These are phyloP conservation scores for Helleia helle DNA, from an alignment of 2,888 invertebrate species.

Conservation along the genomic window DNA sequence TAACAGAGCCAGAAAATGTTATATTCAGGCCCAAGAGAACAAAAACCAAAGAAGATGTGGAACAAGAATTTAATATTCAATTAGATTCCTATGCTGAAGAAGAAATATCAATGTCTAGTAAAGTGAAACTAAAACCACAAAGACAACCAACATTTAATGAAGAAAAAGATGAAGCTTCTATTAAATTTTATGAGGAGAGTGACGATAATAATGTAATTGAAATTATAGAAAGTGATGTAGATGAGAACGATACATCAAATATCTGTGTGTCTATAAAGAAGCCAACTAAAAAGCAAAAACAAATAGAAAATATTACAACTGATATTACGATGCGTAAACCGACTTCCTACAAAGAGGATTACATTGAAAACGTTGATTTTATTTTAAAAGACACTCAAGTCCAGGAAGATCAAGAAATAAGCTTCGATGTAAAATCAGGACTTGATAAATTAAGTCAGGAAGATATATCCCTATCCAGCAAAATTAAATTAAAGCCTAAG, in stretches of 20 bases:
- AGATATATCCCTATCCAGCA: conserved; percentile 81
- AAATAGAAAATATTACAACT: conserved; percentile 52
- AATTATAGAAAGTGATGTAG: conserved; percentile 59
- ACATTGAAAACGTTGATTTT: conserved; percentile 76
- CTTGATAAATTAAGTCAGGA: conserved; percentile 76
- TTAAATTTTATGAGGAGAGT: conserved; percentile 74
- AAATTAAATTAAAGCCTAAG: conserved; percentile 79
- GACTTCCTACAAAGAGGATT: conserved; percentile 50
- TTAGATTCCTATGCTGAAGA: conserved; percentile 90
- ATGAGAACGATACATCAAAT: conserved; percentile 51
- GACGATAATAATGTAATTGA: conserved; percentile 49
- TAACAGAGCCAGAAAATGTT: conserved; percentile 83
- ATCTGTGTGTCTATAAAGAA: conserved; percentile 50
- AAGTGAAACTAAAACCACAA: conserved; percentile 84
- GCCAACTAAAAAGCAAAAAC: conserved; percentile 38
- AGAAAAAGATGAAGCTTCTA: conserved; percentile 84
- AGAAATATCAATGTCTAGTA: conserved; percentile 89
- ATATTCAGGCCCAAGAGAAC: conserved; percentile 84
- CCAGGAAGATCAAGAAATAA: conserved; percentile 77
- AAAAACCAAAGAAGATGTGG: conserved; percentile 89
- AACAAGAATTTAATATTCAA: conserved; percentile 91
- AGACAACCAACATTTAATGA: conserved; percentile 83
- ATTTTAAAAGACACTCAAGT: conserved; percentile 80
- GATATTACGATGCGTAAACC: conserved; percentile 45
- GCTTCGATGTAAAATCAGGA: conserved; percentile 53